phyloP scores from a whole-genome alignment of 1,140 invertebrate species.

The Drosophila funebris region DNA sequence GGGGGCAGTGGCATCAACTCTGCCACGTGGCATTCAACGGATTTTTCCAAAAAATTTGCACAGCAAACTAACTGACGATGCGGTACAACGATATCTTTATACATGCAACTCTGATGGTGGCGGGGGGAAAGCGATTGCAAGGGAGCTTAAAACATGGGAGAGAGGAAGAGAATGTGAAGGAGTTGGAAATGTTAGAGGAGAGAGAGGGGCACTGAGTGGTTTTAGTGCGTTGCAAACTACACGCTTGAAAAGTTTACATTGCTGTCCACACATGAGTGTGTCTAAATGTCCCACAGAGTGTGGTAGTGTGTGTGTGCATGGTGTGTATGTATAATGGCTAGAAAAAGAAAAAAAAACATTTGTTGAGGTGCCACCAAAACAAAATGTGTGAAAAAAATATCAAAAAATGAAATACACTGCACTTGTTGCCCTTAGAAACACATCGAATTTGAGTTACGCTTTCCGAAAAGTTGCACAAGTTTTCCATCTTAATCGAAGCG shows the following conservation, averaged over 20 bases:
- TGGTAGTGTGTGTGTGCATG: constrained; percentile 16
- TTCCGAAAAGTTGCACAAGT: too few species aligned
- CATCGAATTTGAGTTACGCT: too few species aligned
- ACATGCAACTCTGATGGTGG: neutral
- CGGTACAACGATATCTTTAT: constrained; percentile 10
- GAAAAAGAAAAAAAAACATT: constrained; percentile 21
- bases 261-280: neutral
- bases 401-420: too few species aligned
- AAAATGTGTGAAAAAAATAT: neutral
- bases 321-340: constrained; percentile 55
- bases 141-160: too few species aligned
- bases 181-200: neutral
- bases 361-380: neutral
- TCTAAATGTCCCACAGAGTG: neutral
- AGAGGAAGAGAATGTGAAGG: too few species aligned
- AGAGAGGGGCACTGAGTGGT: neutral
- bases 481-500: too few species aligned
- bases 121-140: neutral
- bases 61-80: constrained; percentile 57
- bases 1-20: neutral
- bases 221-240: constrained; percentile 39
- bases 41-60: constrained; percentile 45
- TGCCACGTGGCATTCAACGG: constrained; percentile 48
- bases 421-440: too few species aligned
- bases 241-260: constrained; percentile 60